Evolutionary conservation across 1,140 invertebrate species (phyloP).

Genomic region (Phymorhynchus buccinoides): DNA sequence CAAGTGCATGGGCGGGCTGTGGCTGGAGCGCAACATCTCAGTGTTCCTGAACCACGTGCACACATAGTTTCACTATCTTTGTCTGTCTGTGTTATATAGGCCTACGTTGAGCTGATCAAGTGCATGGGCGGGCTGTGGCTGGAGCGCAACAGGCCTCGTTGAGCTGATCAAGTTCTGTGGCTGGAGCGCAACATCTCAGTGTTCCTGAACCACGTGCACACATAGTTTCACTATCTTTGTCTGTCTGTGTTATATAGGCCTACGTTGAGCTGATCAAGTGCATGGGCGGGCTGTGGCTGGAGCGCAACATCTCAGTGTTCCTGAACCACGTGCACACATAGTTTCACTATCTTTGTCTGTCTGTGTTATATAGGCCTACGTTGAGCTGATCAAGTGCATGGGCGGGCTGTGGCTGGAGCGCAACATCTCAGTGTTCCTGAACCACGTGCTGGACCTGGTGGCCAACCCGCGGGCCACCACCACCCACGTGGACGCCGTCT

Average conservation of each 20-base stretch:
- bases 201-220: constrained; percentile 89
- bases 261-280: constrained; percentile 95
- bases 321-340: constrained; percentile 89
- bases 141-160: no score
- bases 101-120: constrained; percentile 94
- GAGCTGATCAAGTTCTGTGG: no score
- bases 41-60: constrained; percentile 88
- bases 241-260: constrained; percentile 84
- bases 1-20: constrained; percentile 92
- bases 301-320: constrained; percentile 89
- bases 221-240: no score
- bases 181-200: constrained; percentile 88
- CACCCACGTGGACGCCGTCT: constrained; percentile 97
- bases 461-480: constrained; percentile 91
- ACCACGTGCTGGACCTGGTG: constrained; percentile 92
- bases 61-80: no score
- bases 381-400: constrained; percentile 92
- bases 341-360: no score
- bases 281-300: constrained; percentile 94
- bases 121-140: constrained; percentile 95
- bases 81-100: constrained; percentile 76
- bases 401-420: constrained; percentile 95
- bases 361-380: constrained; percentile 84
- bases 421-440: constrained; percentile 88
- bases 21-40: constrained; percentile 95